Conservation (phyloP, 2,888 invertebrate genomes). For the Thysanoteuthis rhombus region DNA sequence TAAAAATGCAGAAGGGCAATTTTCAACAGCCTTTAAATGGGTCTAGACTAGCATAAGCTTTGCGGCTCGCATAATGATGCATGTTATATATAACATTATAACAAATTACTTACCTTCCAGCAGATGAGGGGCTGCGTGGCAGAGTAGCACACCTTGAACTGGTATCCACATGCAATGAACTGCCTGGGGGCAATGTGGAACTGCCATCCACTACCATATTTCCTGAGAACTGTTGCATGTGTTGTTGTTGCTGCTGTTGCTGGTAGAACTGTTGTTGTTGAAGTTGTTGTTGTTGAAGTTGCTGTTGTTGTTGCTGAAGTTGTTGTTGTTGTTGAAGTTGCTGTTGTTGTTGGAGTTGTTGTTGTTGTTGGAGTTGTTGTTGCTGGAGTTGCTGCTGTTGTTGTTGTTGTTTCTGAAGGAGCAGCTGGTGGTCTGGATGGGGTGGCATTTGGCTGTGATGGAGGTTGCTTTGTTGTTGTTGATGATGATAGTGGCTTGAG, state of each 20-base stretch:
- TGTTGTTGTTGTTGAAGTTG: slow-evolving; percentile 44
- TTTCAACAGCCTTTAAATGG: too few relatives aligned
- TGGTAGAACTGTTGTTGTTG: slow-evolving; percentile 32
- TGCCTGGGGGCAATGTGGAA: slow-evolving; percentile 38
- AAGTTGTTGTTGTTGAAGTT: slow-evolving; percentile 33
- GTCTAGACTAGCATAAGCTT: too few relatives aligned
- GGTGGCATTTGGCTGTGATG: slow-evolving; percentile 37
- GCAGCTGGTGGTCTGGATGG: slow-evolving; percentile 38
- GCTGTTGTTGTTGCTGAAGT: slow-evolving; percentile 42
- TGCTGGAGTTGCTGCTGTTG: slow-evolving; percentile 37
- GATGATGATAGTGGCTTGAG: slow-evolving; percentile 40
- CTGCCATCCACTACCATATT: slow-evolving; percentile 26
- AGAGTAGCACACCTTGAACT: slow-evolving; percentile 43
- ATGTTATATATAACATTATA: neutral
- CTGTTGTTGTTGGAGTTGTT: slow-evolving; percentile 35
- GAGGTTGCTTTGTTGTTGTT: slow-evolving; percentile 40
- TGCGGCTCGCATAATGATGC: too few relatives aligned
- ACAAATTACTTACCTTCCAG: slow-evolving; percentile 51
- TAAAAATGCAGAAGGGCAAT: too few relatives aligned
- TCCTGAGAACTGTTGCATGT: slow-evolving; percentile 42
- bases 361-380: slow-evolving; percentile 36
- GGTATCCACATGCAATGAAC: slow-evolving; percentile 58
- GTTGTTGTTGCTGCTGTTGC: slow-evolving; percentile 40
- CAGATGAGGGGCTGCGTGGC: slow-evolving; percentile 53
- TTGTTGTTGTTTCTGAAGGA: slow-evolving; percentile 42